Percentiles rank a stretch among this genome's conserved stretches.
Conservation (phyloP, 2,888 invertebrate species). For the Mayetiola destructor region DNA sequence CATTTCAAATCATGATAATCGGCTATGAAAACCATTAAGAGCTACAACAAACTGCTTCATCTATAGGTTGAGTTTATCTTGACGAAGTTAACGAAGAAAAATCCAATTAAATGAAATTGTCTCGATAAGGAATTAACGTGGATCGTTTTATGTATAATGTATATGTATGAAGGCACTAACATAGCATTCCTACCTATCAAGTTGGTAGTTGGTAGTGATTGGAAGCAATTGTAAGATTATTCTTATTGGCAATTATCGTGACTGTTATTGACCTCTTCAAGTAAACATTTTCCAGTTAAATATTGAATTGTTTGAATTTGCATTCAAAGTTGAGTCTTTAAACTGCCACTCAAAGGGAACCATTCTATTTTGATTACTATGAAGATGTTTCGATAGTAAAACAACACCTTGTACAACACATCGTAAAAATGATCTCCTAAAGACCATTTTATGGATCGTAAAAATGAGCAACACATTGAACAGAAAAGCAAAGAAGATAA, state of each 20-base stretch:
- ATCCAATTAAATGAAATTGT: too few relatives aligned
- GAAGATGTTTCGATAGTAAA: background rate
- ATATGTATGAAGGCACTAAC: too few relatives aligned
- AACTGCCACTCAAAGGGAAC: background rate
- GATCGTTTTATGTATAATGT: too few relatives aligned
- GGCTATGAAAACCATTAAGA: too few relatives aligned
- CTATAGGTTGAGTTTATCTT: too few relatives aligned
- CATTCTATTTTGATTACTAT: background rate
- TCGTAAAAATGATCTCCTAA: constrained; percentile 17
- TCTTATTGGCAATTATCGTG: constrained; percentile 10
- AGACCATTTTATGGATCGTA: constrained; percentile 18
- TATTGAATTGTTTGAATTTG: constrained; percentile 9
- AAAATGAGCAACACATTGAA: constrained; percentile 14
- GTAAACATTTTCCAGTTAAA: background rate
- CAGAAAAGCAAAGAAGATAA: background rate
- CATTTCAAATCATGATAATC: too few relatives aligned
- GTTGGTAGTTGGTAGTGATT: background rate
- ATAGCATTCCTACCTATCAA: too few relatives aligned
- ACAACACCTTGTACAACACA: constrained; percentile 15
- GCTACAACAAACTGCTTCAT: too few relatives aligned
- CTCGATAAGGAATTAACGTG: too few relatives aligned
- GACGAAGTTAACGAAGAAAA: too few relatives aligned
- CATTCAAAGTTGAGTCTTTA: background rate
- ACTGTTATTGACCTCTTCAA: constrained; percentile 13
- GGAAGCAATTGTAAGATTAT: background rate